phyloP scores from a whole-genome alignment of 2,113 vertebrate species.

The Sebastes fasciatus region DNA sequence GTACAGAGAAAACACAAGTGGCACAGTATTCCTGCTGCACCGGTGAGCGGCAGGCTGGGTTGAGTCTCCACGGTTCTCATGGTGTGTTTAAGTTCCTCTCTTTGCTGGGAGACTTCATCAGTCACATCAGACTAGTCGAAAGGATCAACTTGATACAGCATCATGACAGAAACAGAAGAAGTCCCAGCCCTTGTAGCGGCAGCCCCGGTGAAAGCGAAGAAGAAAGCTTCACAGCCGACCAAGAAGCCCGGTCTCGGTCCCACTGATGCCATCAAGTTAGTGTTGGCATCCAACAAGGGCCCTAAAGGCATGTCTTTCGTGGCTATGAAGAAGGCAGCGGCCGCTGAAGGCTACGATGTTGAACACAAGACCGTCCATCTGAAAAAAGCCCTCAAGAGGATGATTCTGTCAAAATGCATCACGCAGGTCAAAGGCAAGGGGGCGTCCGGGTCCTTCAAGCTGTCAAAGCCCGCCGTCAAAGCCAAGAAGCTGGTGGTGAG shows the following conservation, averaged over 20 bases:
- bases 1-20: conserved; percentile 57
- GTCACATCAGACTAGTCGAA: not conserved
- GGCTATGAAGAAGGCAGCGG: not conserved
- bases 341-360: not conserved
- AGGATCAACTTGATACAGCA: not conserved
- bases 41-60: not conserved
- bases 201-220: not conserved
- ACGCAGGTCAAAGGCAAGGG: not conserved
- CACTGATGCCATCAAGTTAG: not conserved
- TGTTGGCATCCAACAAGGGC: not conserved
- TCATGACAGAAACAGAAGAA: not conserved
- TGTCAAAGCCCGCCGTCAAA: not conserved
- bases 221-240: not conserved
- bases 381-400: not conserved
- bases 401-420: not conserved
- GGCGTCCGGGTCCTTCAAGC: not conserved
- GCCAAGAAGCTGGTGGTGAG: not conserved
- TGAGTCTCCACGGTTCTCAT: conserved; percentile 12
- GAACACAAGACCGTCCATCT: not conserved
- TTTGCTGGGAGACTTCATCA: not conserved
- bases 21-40: rapidly evolving
- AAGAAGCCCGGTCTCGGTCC: not conserved
- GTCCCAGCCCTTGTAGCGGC: not conserved
- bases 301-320: not conserved
- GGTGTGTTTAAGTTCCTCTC: not conserved